Conservation (phyloP, 2,113 vertebrate genomes). For the Raja brachyura region DNA sequence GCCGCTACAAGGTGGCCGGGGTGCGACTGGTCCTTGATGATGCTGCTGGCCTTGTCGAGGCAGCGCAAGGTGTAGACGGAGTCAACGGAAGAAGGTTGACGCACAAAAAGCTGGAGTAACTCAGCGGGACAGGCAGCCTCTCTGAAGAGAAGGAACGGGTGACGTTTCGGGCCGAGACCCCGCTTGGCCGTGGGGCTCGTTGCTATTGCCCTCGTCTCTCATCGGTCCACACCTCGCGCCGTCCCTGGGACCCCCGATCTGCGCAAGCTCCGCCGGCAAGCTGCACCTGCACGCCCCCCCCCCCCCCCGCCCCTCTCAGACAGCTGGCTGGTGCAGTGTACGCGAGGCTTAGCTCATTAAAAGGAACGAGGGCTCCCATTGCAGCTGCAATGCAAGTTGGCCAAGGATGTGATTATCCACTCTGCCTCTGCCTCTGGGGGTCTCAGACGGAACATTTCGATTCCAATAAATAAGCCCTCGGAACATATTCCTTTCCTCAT, state of each 20-base stretch:
- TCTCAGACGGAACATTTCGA: not conserved
- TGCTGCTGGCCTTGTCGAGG: too few species aligned
- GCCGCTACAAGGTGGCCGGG: too few species aligned
- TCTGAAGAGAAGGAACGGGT: too few species aligned
- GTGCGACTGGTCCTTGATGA: too few species aligned
- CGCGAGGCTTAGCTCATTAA: not conserved
- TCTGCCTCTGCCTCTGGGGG: not conserved
- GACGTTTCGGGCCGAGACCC: too few species aligned
- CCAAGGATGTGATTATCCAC: not conserved
- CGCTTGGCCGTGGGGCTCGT: not conserved
- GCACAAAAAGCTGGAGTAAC: too few species aligned
- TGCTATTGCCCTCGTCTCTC: not conserved
- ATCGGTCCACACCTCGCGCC: too few species aligned
- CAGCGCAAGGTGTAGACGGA: too few species aligned
- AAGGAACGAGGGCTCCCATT: not conserved
- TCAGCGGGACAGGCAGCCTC: too few species aligned
- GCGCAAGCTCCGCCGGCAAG: not conserved
- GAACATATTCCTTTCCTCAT: not conserved
- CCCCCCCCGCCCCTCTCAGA: not conserved
- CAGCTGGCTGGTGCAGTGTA: not conserved
- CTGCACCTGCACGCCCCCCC: not conserved
- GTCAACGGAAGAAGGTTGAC: too few species aligned
- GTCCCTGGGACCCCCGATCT: not conserved
- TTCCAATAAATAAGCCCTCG: not conserved
- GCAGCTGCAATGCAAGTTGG: not conserved